phyloP scores from a whole-genome alignment of 2,888 invertebrate genomes.

The Aporophyla nigra region DNA sequence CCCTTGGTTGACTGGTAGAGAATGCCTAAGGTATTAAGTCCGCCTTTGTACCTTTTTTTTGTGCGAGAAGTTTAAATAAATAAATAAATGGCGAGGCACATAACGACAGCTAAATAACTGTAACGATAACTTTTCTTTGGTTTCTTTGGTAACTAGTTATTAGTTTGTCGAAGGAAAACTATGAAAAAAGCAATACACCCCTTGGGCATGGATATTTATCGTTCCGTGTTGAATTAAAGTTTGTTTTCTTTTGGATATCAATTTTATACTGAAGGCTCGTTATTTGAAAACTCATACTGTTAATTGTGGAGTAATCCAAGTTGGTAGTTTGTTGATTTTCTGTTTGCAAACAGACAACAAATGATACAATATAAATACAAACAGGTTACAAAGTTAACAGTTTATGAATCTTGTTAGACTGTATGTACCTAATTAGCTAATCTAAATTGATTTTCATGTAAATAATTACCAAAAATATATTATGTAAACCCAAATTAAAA shows the following conservation, averaged over 20 bases:
- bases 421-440: too few relatives aligned
- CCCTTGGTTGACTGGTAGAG: too few relatives aligned
- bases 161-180: conserved; percentile 24
- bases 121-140: background rate
- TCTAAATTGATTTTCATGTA: background rate
- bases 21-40: too few relatives aligned
- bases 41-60: too few relatives aligned
- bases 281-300: background rate
- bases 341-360: background rate
- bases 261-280: background rate
- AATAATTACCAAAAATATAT: background rate
- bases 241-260: background rate
- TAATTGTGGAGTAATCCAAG: too few relatives aligned
- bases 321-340: background rate
- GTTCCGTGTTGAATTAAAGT: conserved; percentile 8
- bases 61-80: too few relatives aligned
- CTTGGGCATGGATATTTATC: conserved; percentile 31
- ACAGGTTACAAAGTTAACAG: too few relatives aligned
- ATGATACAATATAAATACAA: too few relatives aligned
- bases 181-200: background rate
- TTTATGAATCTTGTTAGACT: too few relatives aligned
- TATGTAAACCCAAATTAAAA: background rate
- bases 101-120: conserved; percentile 23
- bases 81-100: too few relatives aligned
- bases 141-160: conserved; percentile 12